These are phyloP conservation scores for Trichonephila clavata DNA, from an alignment of 1,140 invertebrate genomes.

Conservation along the genomic window DNA sequence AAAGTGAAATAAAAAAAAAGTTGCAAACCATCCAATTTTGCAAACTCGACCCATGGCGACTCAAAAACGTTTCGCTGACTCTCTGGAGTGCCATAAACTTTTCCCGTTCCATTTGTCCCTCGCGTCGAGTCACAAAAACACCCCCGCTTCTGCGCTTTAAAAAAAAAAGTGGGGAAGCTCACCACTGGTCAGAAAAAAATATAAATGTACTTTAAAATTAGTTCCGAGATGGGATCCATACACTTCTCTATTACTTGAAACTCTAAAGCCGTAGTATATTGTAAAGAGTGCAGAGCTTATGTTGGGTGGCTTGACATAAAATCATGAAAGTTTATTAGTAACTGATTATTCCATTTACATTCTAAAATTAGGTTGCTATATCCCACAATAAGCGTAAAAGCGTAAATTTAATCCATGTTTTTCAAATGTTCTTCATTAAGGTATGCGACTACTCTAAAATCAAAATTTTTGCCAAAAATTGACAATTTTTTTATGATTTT, in stretches of 20 bases:
- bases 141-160: not conserved
- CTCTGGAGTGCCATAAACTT: slow-evolving; percentile 39
- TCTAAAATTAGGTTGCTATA: no score
- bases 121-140: not conserved
- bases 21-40: slow-evolving; percentile 59
- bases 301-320: no score
- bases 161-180: not conserved
- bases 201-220: not conserved
- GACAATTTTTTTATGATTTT: no score
- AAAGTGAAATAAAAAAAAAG: not conserved
- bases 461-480: no score
- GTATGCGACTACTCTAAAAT: no score
- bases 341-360: no score
- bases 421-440: no score
- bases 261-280: no score
- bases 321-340: no score
- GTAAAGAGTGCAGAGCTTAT: no score
- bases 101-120: slow-evolving; percentile 37
- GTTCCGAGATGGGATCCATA: not conserved
- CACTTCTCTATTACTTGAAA: not conserved
- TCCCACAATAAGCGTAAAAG: no score
- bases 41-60: slow-evolving; percentile 67
- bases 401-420: no score
- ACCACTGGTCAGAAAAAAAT: slow-evolving; percentile 24
- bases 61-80: not conserved